Evolutionary conservation across 2,888 invertebrate species (phyloP).

Genomic region (Seira musarum): DNA sequence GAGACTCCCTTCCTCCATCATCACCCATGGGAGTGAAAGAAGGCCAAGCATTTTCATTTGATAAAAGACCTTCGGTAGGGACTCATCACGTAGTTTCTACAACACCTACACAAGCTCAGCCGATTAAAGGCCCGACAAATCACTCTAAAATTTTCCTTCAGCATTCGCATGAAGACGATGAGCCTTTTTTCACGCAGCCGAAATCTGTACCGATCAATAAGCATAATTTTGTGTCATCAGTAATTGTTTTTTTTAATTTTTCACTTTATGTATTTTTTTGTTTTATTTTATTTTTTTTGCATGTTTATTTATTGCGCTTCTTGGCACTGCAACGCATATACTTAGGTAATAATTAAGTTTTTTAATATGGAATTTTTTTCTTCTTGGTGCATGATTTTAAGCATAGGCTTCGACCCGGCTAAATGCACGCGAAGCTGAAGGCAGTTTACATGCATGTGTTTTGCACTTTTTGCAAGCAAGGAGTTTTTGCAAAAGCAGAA

Average conservation of each 20-base stretch:
- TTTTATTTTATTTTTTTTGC: constrained; percentile 32
- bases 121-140: constrained; percentile 51
- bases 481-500: constrained; percentile 24
- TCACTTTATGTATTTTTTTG: constrained; percentile 33
- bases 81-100: constrained; percentile 29
- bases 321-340: neutral
- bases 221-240: constrained; percentile 51
- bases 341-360: too few relatives aligned
- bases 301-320: constrained; percentile 19
- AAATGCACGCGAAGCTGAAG: too few relatives aligned
- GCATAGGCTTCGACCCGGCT: too few relatives aligned
- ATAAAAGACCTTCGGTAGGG: constrained; percentile 79
- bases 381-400: too few relatives aligned
- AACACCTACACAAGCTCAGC: constrained; percentile 49
- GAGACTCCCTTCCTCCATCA: constrained; percentile 75
- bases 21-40: constrained; percentile 77
- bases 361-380: too few relatives aligned
- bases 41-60: constrained; percentile 86
- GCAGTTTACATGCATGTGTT: neutral
- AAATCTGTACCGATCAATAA: constrained; percentile 55
- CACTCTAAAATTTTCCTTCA: constrained; percentile 78
- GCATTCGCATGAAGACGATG: constrained; percentile 84
- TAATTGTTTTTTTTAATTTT: constrained; percentile 45
- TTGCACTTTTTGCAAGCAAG: neutral
- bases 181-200: constrained; percentile 75